Base-by-base conservation (phyloP, 37 sponge, comb jelly and placozoan genomes). In the Eunapius fragilis region DNA sequence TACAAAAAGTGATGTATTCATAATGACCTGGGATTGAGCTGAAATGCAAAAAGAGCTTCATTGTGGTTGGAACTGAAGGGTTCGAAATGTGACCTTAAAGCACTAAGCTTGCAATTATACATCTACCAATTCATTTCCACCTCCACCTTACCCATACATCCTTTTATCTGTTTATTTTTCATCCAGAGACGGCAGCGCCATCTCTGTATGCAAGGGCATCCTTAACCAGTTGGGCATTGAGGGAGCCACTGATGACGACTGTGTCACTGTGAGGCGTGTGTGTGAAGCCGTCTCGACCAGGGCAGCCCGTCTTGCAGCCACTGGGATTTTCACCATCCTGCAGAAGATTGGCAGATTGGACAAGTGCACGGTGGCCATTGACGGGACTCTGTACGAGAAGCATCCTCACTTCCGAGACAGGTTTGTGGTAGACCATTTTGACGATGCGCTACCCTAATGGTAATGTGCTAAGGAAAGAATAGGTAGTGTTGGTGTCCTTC, bases 301-400 rank as follows among this genome's bases (percentile, higher is more conserved):
- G n/a, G 99, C 96, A 13, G 99, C 97, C 9, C 80, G 94, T 48
- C 84, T 99, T n/a, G 94, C 96, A 24, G 99, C 91, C 22, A 93
- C 94, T 69, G 98, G 98, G 0, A 81, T 98, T 3, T 86, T 91
- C 5, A 84, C 98, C 25, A 70, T 96, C 14, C 92, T 95, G 75
- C 85, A 79, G 81, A 96, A 90, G 87, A 96, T 96, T 28, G 77
- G 82, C 24, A 92, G 86, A 41, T 38, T 89, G 47, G 77, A 80
- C 25, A 82, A 84, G 38, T 94, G 98, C 77, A 91, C 94, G 2
- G 97, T 95, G 36, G 97, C 99, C 31, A 93, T 99, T 27, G 99
- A 99, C 77, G 99, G 99, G 0, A 94, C 97, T 9, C 88, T 99
- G 37, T 99, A 93, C 90, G 92, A 95, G 81, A 74, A 88, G 22